phyloP scores from a whole-genome alignment of 2,113 vertebrate species.

The Lichenostomus cassidix region DNA sequence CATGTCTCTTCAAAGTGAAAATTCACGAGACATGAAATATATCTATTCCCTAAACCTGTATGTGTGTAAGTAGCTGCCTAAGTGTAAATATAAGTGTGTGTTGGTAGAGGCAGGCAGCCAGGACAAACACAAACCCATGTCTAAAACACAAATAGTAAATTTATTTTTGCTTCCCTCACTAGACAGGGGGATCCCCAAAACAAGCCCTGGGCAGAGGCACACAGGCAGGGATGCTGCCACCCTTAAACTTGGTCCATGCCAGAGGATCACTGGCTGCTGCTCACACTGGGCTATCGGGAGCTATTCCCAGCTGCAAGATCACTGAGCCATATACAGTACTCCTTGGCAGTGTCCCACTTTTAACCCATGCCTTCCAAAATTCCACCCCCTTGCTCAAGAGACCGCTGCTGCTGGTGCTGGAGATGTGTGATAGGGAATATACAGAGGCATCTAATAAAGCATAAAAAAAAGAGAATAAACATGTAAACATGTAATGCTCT shows the following conservation, averaged over 20 bases:
- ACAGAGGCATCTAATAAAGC: not conserved
- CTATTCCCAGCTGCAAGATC: not conserved
- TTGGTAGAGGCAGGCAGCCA: not conserved
- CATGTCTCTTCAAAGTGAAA: not conserved
- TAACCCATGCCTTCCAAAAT: not conserved
- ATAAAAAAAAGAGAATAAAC: not conserved
- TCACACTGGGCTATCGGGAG: not conserved
- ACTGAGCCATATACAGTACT: not conserved
- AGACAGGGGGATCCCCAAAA: not conserved
- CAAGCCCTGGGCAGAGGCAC: not conserved
- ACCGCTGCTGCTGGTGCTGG: not conserved
- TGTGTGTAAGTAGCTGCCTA: not conserved
- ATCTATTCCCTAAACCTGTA: not conserved
- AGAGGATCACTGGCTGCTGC: not conserved
- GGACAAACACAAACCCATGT: not conserved
- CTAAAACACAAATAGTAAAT: not conserved
- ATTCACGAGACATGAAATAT: not conserved
- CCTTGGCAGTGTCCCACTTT: not conserved
- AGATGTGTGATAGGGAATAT: not conserved
- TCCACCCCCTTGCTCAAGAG: not conserved
- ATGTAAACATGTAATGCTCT: not conserved
- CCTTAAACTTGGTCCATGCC: too few relatives aligned
- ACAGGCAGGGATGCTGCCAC: not conserved
- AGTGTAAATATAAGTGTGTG: not conserved
- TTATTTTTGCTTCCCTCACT: not conserved